Conservation (phyloP, 2,113 vertebrate genomes). For the Planiliza haematocheilus region DNA sequence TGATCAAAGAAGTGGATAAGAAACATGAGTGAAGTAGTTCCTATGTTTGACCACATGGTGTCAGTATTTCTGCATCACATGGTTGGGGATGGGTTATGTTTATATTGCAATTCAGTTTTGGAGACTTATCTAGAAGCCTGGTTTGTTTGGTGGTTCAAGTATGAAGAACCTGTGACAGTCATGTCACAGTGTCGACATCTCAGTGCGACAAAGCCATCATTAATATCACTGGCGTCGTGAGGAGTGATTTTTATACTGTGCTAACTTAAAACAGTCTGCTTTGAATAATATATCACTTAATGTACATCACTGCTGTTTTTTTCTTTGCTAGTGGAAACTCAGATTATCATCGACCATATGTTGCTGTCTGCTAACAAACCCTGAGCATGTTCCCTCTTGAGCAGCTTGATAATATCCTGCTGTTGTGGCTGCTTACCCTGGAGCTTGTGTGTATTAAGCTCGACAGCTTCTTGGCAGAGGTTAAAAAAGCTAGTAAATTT, state of each 20-base stretch:
- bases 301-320: not conserved
- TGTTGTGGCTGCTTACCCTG: conserved; percentile 22
- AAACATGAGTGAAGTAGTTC: not conserved
- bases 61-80: conserved; percentile 15
- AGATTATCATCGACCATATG: not conserved
- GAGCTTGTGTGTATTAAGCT: not conserved
- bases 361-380: conserved; percentile 11
- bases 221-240: no score
- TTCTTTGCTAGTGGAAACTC: not conserved
- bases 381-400: conserved; percentile 51
- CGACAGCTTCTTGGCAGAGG: conserved; percentile 28
- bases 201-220: not conserved
- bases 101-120: no score
- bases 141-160: not conserved
- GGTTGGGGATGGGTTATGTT: no score
- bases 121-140: no score
- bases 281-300: no score
- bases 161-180: not conserved
- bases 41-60: conserved; percentile 32
- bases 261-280: not conserved
- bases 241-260: not conserved
- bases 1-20: no score
- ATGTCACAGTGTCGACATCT: no score
- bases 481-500: not conserved
- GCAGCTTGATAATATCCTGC: conserved; percentile 7